Evolutionary conservation across 1,140 invertebrate genomes (phyloP), one percentile per base, ranked within the genome.

Genomic region (Papilio machaon): DNA sequence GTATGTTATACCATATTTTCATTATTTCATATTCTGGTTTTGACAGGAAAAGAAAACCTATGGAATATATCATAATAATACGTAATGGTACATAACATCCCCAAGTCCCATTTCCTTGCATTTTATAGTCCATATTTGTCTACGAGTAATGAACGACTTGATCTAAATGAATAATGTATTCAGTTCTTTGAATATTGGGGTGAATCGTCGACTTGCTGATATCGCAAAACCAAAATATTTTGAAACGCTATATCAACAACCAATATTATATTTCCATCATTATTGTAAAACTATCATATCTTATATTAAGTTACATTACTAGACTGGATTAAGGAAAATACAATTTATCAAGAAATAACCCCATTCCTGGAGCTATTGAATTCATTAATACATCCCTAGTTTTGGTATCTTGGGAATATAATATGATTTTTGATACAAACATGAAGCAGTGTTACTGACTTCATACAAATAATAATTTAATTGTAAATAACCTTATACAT

Each of bases 161-260:
- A 75, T 75, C 73, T 52, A 15, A 75, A 75, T 83, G 82, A 87
- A 89, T 85, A 88, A 86, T 73, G 82, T 81, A 84, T 82, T 83
- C 81, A 78, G 60, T 86, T 85, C 76, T 84, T 84, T 75, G 73
- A 64, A 43, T 73, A 81, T 52, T 73, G 43, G 83, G 81, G 83
- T 81, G 80, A 60, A 80, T 49, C 82, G 87, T 86, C 86, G 88
- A 89, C 89, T 88, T 89, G 87, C 87, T 89, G 86, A 89, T 88
- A 85, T 85, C 84, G 73, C 4, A 19, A 30, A 49, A 75, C 46
- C 43, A 35, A 47, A 19, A 47, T 75, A 75, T 84, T 87, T 81
- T 85, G 84, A 85, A 79, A 78, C 75, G 78, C 81, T 86, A 83
- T 81, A 82, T 88, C 85, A 85, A 81, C 74, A 87, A 88, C 87